Percentiles rank a stretch among this genome's conserved stretches.
Conservation (phyloP, 1,140 invertebrate species). For the Drosophila nannoptera region DNA sequence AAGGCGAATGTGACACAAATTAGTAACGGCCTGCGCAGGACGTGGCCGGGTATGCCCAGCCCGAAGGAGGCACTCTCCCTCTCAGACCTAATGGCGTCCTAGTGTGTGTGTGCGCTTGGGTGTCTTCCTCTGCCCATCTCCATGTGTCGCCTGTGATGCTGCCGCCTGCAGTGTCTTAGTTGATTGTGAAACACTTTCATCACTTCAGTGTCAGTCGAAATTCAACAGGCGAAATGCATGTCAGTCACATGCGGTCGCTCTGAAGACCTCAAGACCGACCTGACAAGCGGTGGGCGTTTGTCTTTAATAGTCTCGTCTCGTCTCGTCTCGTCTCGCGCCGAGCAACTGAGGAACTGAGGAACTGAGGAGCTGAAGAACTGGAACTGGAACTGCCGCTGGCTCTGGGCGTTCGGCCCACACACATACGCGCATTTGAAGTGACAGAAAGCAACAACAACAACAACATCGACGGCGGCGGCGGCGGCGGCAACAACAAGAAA, state of each 20-base stretch:
- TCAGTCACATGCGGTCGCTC: slow-evolving; percentile 46
- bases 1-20: slow-evolving; percentile 73
- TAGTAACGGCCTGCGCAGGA: slow-evolving; percentile 59
- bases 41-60: background rate
- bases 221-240: slow-evolving; percentile 53
- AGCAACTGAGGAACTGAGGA: background rate
- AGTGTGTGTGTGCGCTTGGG: slow-evolving; percentile 17
- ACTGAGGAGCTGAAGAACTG: slow-evolving; percentile 16
- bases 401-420: slow-evolving; percentile 56
- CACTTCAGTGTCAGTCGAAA: slow-evolving; percentile 53
- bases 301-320: slow-evolving; percentile 65
- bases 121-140: background rate
- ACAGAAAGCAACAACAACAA: slow-evolving; percentile 10
- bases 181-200: slow-evolving; percentile 76
- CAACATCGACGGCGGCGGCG: background rate
- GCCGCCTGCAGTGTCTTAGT: slow-evolving; percentile 62
- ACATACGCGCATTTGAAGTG: slow-evolving; percentile 43
- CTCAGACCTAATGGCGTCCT: slow-evolving; percentile 51
- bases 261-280: slow-evolving; percentile 25
- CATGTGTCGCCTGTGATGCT: slow-evolving; percentile 50
- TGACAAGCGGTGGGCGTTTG: slow-evolving; percentile 67
- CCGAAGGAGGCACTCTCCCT: slow-evolving; percentile 4
- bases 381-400: slow-evolving; percentile 26
- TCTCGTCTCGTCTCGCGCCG: too few relatives aligned
- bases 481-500: slow-evolving; percentile 1